A percentile compares a stretch with the other conserved stretches of the same genome.
Evolutionary conservation across 2,888 invertebrate genomes (phyloP).

Genomic region (Cheilosia grossa): DNA sequence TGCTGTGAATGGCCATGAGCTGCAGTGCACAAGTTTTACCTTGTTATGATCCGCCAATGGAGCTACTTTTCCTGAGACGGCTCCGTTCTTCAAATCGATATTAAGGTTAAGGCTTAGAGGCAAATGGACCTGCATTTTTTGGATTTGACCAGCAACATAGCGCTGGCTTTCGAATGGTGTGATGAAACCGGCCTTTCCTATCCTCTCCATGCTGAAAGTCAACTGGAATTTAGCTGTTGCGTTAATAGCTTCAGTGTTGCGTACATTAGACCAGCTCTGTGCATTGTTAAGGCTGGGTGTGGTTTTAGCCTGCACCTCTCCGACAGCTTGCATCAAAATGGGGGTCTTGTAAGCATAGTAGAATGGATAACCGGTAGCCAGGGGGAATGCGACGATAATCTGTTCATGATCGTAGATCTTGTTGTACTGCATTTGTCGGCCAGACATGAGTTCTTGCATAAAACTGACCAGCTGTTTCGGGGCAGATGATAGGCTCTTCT

Average conservation of each 20-base stretch:
- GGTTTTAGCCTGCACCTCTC: slow-evolving; percentile 83
- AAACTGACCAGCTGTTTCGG: slow-evolving; percentile 72
- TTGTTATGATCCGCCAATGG: slow-evolving; percentile 83
- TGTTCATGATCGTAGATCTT: slow-evolving; percentile 86
- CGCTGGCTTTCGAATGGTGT: slow-evolving; percentile 85
- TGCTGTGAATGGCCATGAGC: slow-evolving; percentile 87
- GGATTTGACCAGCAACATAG: slow-evolving; percentile 86
- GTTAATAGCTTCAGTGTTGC: slow-evolving; percentile 79
- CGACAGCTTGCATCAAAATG: slow-evolving; percentile 84
- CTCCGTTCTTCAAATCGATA: slow-evolving; percentile 83
- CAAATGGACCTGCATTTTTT: slow-evolving; percentile 85
- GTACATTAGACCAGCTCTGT: slow-evolving; percentile 55
- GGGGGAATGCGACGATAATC: slow-evolving; percentile 87
- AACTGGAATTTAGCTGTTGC: slow-evolving; percentile 84
- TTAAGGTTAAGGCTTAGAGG: slow-evolving; percentile 84
- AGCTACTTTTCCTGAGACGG: slow-evolving; percentile 84
- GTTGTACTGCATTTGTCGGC: slow-evolving; percentile 85
- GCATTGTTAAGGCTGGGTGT: slow-evolving; percentile 74
- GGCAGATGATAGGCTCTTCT: slow-evolving; percentile 26
- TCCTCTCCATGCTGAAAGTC: slow-evolving; percentile 85
- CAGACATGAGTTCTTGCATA: slow-evolving; percentile 76
- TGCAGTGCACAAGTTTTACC: slow-evolving; percentile 85
- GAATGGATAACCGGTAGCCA: slow-evolving; percentile 89
- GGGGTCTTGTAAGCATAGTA: slow-evolving; percentile 86
- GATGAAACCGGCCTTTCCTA: slow-evolving; percentile 87